Evolutionary conservation across 2,797 vertebrate genomes (phyloP), one percentile per base, ranked within the genome.

Genomic region (Poecilia gillii): DNA sequence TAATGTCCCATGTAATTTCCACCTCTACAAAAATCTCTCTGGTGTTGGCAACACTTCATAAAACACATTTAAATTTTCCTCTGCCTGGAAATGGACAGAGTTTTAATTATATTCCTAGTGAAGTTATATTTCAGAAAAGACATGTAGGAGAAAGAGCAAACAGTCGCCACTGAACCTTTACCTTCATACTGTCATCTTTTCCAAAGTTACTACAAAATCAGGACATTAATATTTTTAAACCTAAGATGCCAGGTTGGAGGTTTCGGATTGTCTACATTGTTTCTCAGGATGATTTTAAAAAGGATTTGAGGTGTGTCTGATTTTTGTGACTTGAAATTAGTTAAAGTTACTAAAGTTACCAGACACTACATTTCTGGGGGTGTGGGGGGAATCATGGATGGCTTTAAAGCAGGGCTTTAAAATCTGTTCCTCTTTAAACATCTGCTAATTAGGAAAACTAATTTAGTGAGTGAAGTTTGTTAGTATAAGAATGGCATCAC

Each of bases 1-100:
- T 91, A 95, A 95, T 93, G 94, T 92, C 77, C 90, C 94, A 90
- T 95, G 92, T 95, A 94, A 96, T 94, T 91, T 87, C 79, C 71
- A 84, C 88, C 82, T 90, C 89, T 85, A 92, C 90, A 94, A 92
- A 95, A 89, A 87, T 86, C 87, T 93, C 90, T 85, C 73, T 83
- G 79, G 80, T 88, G 80, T 87, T 91, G 89, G 91, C 83, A 85
- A 85, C 91, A 93, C 92, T 84, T 91, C 92, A 92, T 94, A 93
- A 95, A 95, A 78, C 88, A 79, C 81, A 53, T 78, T 82, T 82
- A 83, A 86, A 87, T 87, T 76, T 86, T 13, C 73, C 71, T 72
- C 71, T 73, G 74, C 79, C 85, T 78, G 75, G 72, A 91, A 82
- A 87, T 64, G 75, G 90, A 90, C 80, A 80, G 78, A 72, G 51